Base-by-base conservation (phyloP, 1,140 invertebrate species). In the Drosophila willistoni region DNA sequence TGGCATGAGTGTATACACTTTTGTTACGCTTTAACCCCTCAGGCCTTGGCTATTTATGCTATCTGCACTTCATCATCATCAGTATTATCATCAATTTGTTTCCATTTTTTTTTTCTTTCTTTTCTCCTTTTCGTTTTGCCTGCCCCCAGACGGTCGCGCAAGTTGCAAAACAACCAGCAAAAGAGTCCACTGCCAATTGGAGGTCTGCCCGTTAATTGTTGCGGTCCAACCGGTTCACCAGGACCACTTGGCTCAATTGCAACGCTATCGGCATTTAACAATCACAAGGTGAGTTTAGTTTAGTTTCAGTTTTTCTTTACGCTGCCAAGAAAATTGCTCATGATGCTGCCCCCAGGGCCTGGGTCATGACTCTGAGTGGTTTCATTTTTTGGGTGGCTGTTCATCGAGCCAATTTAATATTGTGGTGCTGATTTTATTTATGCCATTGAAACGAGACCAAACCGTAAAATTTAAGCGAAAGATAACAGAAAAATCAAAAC, bases 211-310 rank as follows among this genome's bases (percentile, higher is more conserved):
- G 95, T 96, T 13, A 95, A 95, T 82, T 97, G 96, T 91, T 97
- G 96, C 91, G 94, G 95, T 60, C 95, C 95, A 61, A 95, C 95
- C 14, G 95, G 95, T 44, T 96, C 95, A 87, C 96, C 96, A 34
- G 96, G 95, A 39, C 96, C 96, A 5, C 92, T 97, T 59, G 96
- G 96, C n/a, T 96, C 96, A 7, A 94, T 97, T 85, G 96, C 96
- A n/a, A 95, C 95, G 9, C 92, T 94, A 78, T 96, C 95, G 77
- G 96, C 96, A 64, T 97, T 96, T 92, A 96, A 96, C 91, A 94
- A 95, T 78, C 96, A 96, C 90, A 96, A 96, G 90, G 93, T 94
- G 77, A 91, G 86, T 74, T 67, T 47, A 67, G 67, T 77, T 83
- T 47, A 67, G 67, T 77, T 83, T 84, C 83, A 84, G 83, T 59